Evolutionary conservation across 2,113 vertebrate genomes (phyloP).

Genomic region (Ceuthmochares aereus): DNA sequence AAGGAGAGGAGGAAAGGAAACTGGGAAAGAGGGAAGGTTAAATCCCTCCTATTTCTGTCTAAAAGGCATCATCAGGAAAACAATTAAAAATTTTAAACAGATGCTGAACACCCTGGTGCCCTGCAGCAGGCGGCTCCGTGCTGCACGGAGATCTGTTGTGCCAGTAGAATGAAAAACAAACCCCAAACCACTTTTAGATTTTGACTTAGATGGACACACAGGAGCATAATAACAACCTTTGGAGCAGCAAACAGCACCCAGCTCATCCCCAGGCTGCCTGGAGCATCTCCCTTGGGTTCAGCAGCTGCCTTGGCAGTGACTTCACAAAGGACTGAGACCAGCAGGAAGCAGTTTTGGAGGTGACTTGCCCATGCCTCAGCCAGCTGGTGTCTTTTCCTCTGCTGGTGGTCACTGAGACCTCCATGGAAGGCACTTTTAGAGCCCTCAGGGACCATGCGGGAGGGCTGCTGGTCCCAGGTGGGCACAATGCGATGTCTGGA

Average conservation of each 20-base stretch:
- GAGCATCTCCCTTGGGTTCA: not conserved
- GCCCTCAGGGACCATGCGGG: not conserved
- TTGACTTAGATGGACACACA: not conserved
- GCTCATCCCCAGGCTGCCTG: not conserved
- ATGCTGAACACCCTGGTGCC: not conserved
- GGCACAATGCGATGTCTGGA: not conserved
- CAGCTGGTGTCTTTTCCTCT: not conserved
- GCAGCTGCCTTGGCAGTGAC: not conserved
- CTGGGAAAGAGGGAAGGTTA: not conserved
- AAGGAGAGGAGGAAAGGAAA: not conserved
- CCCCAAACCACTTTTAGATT: not conserved
- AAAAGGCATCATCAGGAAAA: not conserved
- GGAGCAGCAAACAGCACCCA: not conserved
- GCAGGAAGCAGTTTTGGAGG: not conserved
- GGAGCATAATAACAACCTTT: not conserved
- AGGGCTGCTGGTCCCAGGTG: not conserved
- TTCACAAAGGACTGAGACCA: not conserved
- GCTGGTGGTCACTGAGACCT: not conserved
- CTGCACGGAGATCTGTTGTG: not conserved
- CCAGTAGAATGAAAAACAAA: not conserved
- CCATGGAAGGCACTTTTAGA: not conserved
- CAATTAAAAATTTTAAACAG: not conserved
- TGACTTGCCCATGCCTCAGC: not conserved
- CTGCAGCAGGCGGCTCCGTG: not conserved
- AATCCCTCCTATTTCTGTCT: not conserved